Evolutionary conservation across 1,140 invertebrate species (phyloP).

Genomic region (Polyergus mexicanus): DNA sequence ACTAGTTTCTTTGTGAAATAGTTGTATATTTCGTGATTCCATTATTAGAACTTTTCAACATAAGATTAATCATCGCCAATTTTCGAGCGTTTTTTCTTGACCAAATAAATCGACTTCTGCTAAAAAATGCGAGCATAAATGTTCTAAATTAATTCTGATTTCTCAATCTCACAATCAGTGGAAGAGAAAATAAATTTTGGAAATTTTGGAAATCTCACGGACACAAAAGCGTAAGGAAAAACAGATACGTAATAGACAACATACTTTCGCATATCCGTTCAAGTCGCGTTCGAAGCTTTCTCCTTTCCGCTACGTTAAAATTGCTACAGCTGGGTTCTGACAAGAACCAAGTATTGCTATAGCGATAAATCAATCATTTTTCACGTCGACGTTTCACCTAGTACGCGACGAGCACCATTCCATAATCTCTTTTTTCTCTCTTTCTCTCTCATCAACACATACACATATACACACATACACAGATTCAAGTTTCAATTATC

Average conservation of each 20-base stretch:
- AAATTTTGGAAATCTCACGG: constrained; percentile 23
- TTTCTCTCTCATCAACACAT: neutral
- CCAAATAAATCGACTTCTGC: neutral
- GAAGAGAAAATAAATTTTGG: neutral
- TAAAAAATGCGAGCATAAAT: neutral
- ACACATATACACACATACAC: no score
- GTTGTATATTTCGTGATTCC: neutral
- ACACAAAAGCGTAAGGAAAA: constrained; percentile 14
- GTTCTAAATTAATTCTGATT: neutral
- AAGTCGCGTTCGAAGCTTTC: constrained; percentile 12
- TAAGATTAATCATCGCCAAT: neutral
- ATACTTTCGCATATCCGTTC: constrained; percentile 3
- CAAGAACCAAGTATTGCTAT: constrained; percentile 33
- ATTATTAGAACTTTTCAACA: neutral
- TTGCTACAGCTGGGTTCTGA: constrained; percentile 17
- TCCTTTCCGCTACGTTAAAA: constrained; percentile 49
- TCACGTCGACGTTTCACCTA: constrained; percentile 42
- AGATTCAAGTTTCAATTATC: constrained; percentile 40
- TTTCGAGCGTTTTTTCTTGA: neutral
- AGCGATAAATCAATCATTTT: constrained; percentile 41
- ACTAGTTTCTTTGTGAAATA: constrained; percentile 60
- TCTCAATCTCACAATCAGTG: neutral
- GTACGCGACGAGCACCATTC: constrained; percentile 11
- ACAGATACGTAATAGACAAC: neutral
- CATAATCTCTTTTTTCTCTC: neutral